Evolutionary conservation across 2,888 invertebrate genomes (phyloP).

Genomic region (Sarcophaga caerulescens): DNA sequence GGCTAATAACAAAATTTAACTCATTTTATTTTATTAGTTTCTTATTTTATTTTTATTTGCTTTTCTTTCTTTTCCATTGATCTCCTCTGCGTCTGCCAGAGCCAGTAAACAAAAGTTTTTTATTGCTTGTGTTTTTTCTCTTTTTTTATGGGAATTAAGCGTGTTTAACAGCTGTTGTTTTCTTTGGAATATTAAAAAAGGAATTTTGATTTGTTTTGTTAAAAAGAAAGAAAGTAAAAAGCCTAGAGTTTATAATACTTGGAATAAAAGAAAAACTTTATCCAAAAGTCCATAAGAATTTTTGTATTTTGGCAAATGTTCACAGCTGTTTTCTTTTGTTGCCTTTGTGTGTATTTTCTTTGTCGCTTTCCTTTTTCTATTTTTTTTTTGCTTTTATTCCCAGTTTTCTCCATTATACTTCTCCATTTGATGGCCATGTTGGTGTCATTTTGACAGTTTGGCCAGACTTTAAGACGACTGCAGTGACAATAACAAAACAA

Average conservation of each 20-base stretch:
- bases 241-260: not conserved
- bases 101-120: not conserved
- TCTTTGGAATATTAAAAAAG: not conserved
- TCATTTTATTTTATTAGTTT: not conserved
- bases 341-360: not conserved
- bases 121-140: not conserved
- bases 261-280: not conserved
- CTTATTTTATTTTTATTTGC: not conserved
- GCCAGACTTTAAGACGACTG: constrained; percentile 56
- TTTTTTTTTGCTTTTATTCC: not conserved
- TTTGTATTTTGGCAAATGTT: constrained; percentile 38
- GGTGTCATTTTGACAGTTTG: constrained; percentile 57
- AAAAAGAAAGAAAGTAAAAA: not conserved
- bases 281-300: constrained; percentile 3
- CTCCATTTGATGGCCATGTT: constrained; percentile 36
- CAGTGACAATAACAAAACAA: not conserved
- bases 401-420: not conserved
- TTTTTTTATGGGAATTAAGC: not conserved
- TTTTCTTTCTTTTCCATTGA: not conserved
- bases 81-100: not conserved
- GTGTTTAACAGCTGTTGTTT: not conserved
- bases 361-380: not conserved
- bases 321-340: constrained; percentile 54
- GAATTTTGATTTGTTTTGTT: not conserved
- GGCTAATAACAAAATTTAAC: not conserved